Evolutionary conservation across 2,113 vertebrate genomes (phyloP), one percentile per base, ranked within the genome.

Genomic region (Marmota flaviventris): DNA sequence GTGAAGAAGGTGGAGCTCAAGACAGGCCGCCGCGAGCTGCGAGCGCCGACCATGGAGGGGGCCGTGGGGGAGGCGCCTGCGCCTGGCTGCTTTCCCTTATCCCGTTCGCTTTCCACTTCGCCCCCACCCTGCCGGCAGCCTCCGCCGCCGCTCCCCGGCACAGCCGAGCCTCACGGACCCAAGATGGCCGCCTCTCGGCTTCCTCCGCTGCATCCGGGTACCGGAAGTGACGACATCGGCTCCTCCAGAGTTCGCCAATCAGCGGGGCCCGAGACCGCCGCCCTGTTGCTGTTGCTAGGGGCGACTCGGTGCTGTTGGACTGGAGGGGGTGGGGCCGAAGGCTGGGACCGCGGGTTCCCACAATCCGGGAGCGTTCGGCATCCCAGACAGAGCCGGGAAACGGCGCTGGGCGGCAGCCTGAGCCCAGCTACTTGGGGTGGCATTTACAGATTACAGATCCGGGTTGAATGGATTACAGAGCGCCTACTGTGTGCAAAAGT

Each of bases 181-280:
- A 99, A 99, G 99, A 99, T 99, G 99, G 99, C 99, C 98, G 98
- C 99, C 98, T 97, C 89, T 98, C 98, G 97, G 98, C 97, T 98
- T 99, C 98, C 98, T 97, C 96, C 69, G 98, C 98, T 16, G 97
- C 93, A 95, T 98, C 95, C 97, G 95, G 98, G 69, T 87, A 94
- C 96, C 97, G 97, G 98, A 98, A 97, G 98, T 98, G 97, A 98
- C 98, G 85, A 1, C 34, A 4, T 4, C 73, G 89, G 75, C 56
- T 85, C 89, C 56, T 88, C 96, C 82, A n/a, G 53, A 94, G 94
- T 91, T 97, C 96, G 98, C 88, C 95, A 89, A 97, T 96, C 77
- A 85, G 82, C 73, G 92, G 69, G 29, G 81, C 86, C 27, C 17
- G 20, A 42, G 84, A 18, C 61, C 58, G 89, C 95, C 69, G 77